Percentiles rank a stretch among this genome's conserved stretches.
These are phyloP conservation scores for Pipistrellus kuhlii DNA, from an alignment of 2,797 vertebrate species.

Conservation along the genomic window DNA sequence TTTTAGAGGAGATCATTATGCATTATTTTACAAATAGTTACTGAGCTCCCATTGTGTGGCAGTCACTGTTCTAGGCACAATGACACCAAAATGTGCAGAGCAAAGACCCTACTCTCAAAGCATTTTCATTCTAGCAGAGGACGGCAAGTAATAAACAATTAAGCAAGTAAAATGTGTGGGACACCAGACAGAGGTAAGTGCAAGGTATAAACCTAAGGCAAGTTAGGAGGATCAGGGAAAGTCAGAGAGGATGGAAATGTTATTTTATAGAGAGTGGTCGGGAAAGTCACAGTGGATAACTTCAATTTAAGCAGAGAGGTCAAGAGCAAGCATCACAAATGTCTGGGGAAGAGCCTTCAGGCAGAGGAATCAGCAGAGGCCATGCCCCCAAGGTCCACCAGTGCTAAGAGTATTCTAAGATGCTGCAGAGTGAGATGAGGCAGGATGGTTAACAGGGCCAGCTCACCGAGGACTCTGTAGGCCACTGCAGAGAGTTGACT, in stretches of 20 bases:
- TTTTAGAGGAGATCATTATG: constrained; percentile 3
- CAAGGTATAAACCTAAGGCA: neutral
- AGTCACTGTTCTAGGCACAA: neutral
- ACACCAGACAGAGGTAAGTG: neutral
- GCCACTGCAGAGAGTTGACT: neutral
- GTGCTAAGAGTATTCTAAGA: neutral
- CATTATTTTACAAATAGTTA: constrained; percentile 46
- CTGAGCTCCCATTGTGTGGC: neutral
- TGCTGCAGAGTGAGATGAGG: neutral
- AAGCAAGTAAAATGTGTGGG: neutral
- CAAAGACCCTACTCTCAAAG: neutral
- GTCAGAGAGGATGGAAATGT: neutral
- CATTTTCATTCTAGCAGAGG: neutral
- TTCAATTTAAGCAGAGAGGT: neutral
- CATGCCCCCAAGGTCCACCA: neutral
- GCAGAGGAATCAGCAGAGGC: neutral
- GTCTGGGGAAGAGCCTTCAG: neutral
- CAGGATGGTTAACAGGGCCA: neutral
- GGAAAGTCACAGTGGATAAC: neutral
- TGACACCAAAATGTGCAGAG: neutral
- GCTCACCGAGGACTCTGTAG: neutral
- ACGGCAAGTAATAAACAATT: neutral
- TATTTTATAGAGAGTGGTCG: neutral
- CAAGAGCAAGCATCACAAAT: neutral
- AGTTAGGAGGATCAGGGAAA: neutral